phyloP scores from a whole-genome alignment of 2,113 vertebrate species.

The Abramis brama region DNA sequence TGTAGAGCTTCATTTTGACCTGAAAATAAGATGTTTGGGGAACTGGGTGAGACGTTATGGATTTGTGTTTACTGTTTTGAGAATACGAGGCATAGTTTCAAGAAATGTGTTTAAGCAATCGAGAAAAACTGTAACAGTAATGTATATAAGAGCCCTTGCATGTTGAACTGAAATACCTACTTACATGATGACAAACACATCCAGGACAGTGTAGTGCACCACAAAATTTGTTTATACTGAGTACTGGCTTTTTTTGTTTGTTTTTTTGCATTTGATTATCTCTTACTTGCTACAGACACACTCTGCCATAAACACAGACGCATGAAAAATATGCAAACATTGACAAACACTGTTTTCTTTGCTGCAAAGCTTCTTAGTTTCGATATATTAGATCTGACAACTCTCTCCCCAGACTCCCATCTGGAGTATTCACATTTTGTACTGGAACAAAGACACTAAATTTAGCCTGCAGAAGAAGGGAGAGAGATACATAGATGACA shows the following conservation, averaged over 20 bases:
- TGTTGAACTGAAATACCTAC: too few species aligned
- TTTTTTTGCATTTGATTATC: not conserved
- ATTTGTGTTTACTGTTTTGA: too few species aligned
- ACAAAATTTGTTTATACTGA: not conserved
- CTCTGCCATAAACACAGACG: not conserved
- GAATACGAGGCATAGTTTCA: too few species aligned
- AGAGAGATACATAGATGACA: not conserved
- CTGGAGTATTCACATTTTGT: conserved; percentile 36
- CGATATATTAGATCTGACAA: conserved; percentile 64
- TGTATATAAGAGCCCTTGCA: too few species aligned
- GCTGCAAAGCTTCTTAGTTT: conserved; percentile 27
- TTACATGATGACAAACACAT: not conserved
- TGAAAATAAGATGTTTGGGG: too few species aligned
- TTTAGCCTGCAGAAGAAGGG: conserved; percentile 58
- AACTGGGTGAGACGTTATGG: too few species aligned
- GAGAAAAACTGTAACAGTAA: too few species aligned
- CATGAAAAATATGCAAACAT: conserved; percentile 1
- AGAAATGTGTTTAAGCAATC: too few species aligned
- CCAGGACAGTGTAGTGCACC: not conserved
- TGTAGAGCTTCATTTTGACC: too few species aligned
- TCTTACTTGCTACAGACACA: not conserved
- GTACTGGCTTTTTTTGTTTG: not conserved
- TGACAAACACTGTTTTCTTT: not conserved
- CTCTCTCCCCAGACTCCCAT: conserved; percentile 53
- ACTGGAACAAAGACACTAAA: conserved; percentile 62